Evolutionary conservation across 2,888 invertebrate genomes (phyloP), one percentile per base, ranked within the genome.

Genomic region (Syrista parreyssii): DNA sequence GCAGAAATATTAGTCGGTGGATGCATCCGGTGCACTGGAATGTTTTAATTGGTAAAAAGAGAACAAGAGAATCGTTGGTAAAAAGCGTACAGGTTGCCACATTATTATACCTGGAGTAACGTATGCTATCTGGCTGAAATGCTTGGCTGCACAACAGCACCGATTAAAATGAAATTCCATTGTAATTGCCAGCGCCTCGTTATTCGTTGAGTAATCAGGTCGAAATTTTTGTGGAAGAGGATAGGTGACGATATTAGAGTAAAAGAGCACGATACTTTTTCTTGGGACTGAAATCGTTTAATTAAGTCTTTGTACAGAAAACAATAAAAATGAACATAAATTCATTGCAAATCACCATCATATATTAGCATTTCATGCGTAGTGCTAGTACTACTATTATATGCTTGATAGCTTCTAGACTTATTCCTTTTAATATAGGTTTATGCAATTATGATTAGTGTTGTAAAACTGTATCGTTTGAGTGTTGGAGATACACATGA

Each of bases 261-360:
- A 75, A 33, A 31, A 12, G n/a, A 31, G 31, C 30, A 30, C 34
- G 23, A 75, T 12, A 78, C 73, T 79, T 75, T 79, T 75, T 80
- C 78, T 80, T 86, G 88, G 87, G 88, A 88, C 84, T 90, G 87
- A 90, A 89, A 87, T 87, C 85, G 86, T 90, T 90, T 90, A 90
- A 90, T 90, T 85, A 86, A 87, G 84, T 88, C 87, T 88, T 89
- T 90, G 87, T 90, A 89, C 90, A 90, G 87, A 87, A 89, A 90
- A 87, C 88, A 89, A 90, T 88, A 88, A 86, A 87, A 90, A 88
- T 87, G 84, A 88, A 89, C 88, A 84, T 88, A 88, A 90, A 89
- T 87, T 87, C 86, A 88, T 87, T 88, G 88, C 88, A 88, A 90
- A 89, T 89, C 86, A 90, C 88, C 87, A 86, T 88, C 87, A 88